Base-by-base conservation (phyloP, 1,140 invertebrate species). In the Heliconius nattereri region DNA sequence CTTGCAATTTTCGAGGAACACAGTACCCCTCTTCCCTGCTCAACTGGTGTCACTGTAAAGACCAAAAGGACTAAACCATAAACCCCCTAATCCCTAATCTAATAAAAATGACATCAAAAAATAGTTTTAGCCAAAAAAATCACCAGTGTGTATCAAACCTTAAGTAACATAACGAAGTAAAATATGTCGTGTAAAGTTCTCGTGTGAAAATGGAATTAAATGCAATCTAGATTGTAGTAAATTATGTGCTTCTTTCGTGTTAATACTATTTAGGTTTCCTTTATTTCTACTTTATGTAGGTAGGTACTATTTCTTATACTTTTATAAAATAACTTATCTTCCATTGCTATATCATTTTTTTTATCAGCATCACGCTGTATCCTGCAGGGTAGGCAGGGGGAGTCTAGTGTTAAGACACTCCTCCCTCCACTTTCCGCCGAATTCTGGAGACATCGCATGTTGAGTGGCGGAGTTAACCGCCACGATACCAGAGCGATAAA, bases 171-270 rank as follows among this genome's bases (percentile, higher is more conserved):
- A 66, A 66, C 60, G 29, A 29, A 66, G 49, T 35, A 29, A 57
- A 54, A 29, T n/a, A 32, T 75, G 35, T 40, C 74, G 74, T 75
- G 74, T 60, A 40, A 66, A 23, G 57, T 37, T 76, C 45, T 78
- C 77, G 70, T 76, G 70, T 76, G 37, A 49, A 72, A 76, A 73
- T 76, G 74, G 60, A 73, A 78, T 78, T 78, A 73, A 78, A 80
- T 76, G 35, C 71, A 26, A 80, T 80, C 79, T 76, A 72, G 79
- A 80, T 80, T 76, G 26, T 29, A n/a, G n/a, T 80, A 76, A 80
- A 76, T 80, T 73, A 80, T 73, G 37, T 71, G 35, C 49, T 49
- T 76, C 60, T 73, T 76, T 76, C 79, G 75, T 80, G 79, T 75
- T 76, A 76, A 76, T 72, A n/a, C 40, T 40, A 60, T 78, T 26